These are phyloP conservation scores for Zaprionus vittiger DNA, from an alignment of 1,140 invertebrate genomes.

Conservation along the genomic window DNA sequence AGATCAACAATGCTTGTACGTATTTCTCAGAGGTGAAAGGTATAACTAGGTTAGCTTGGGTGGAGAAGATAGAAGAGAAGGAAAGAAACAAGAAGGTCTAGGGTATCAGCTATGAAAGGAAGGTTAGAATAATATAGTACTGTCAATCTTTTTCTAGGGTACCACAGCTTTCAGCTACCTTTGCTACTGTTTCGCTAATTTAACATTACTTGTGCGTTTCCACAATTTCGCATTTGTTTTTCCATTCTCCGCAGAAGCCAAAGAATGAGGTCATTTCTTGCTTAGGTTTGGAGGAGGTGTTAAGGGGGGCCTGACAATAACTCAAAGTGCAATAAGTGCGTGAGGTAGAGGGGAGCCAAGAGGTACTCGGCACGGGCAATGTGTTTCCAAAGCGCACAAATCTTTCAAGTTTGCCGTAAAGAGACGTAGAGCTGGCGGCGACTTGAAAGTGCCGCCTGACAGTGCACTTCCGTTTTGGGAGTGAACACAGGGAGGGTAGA, in stretches of 20 bases:
- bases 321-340: conserved; percentile 57
- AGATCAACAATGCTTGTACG: not conserved
- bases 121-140: no score
- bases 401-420: conserved; percentile 71
- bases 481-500: not conserved
- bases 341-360: not conserved
- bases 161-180: not conserved
- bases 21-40: not conserved
- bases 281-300: not conserved
- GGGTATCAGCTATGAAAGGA: no score
- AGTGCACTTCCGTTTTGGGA: conserved; percentile 64
- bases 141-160: not conserved
- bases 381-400: conserved; percentile 53
- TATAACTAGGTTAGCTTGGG: not conserved
- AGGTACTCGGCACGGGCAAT: conserved; percentile 3
- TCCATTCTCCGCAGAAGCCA: conserved; percentile 55
- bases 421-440: conserved; percentile 50
- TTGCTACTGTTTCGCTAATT: not conserved
- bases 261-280: conserved; percentile 64
- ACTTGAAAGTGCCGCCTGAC: conserved; percentile 66
- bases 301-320: not conserved
- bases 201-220: not conserved
- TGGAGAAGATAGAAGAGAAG: no score
- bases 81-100: no score
- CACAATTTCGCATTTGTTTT: conserved; percentile 36